These are phyloP conservation scores for Microdon myrmicae DNA, from an alignment of 2,888 invertebrate genomes.

Conservation along the genomic window DNA sequence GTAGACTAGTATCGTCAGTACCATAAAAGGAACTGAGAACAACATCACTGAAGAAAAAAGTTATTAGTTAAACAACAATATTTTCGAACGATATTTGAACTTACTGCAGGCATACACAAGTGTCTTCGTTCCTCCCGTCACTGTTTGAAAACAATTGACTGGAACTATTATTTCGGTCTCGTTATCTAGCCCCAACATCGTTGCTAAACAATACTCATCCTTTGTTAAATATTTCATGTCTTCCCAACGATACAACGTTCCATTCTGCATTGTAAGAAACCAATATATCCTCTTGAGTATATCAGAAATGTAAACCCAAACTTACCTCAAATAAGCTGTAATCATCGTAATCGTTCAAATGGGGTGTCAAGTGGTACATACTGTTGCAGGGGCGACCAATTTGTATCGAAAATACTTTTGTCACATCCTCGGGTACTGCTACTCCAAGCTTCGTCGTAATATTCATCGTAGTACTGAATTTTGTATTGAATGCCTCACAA, in stretches of 20 bases:
- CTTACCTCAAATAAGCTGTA: slow-evolving; percentile 57
- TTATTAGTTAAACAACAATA: neutral
- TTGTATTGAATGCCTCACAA: slow-evolving; percentile 16
- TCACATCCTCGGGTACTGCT: slow-evolving; percentile 52
- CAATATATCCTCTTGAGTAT: neutral
- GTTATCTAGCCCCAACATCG: slow-evolving; percentile 55
- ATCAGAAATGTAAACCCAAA: neutral
- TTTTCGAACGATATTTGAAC: slow-evolving; percentile 7
- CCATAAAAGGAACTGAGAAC: slow-evolving; percentile 78
- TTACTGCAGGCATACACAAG: slow-evolving; percentile 61
- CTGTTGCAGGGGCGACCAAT: slow-evolving; percentile 55
- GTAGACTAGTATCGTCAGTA: slow-evolving; percentile 79
- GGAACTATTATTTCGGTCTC: slow-evolving; percentile 58
- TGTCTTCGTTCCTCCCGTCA: slow-evolving; percentile 53
- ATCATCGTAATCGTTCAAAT: slow-evolving; percentile 53
- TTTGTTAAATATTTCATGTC: slow-evolving; percentile 55
- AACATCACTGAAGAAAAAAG: slow-evolving; percentile 71
- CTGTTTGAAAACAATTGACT: slow-evolving; percentile 57
- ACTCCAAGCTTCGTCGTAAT: slow-evolving; percentile 56
- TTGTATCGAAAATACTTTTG: slow-evolving; percentile 56
- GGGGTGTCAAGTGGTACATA: slow-evolving; percentile 56
- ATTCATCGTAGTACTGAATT: slow-evolving; percentile 52
- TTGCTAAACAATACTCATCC: slow-evolving; percentile 60
- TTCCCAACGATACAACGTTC: slow-evolving; percentile 58
- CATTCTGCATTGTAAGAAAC: slow-evolving; percentile 55